Evolutionary conservation across 2,888 invertebrate genomes (phyloP).

Genomic region (Scotopteryx bipunctaria): DNA sequence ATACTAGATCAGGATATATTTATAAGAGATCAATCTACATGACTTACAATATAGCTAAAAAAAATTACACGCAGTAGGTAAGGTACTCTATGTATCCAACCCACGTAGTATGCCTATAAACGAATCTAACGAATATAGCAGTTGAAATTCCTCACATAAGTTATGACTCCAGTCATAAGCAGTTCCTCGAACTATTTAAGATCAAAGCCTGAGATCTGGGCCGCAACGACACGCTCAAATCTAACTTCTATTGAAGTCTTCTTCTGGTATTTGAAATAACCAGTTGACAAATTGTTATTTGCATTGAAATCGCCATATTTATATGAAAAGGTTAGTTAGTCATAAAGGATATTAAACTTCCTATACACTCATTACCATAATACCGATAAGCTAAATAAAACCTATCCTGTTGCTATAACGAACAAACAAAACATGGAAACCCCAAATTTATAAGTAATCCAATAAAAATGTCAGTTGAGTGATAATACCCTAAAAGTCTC

Average conservation of each 20-base stretch:
- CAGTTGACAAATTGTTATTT: conserved; percentile 28
- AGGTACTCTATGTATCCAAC: too few relatives aligned
- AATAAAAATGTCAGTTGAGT: neutral
- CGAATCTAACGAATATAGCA: conserved; percentile 19
- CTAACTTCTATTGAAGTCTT: conserved; percentile 19
- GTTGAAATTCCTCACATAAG: conserved; percentile 35
- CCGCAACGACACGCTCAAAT: conserved; percentile 38
- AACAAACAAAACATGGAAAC: conserved; percentile 5
- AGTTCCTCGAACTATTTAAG: conserved; percentile 40
- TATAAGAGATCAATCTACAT: too few relatives aligned
- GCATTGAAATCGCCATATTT: conserved; percentile 47
- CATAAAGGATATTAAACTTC: conserved; percentile 22
- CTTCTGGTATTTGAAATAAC: conserved; percentile 32
- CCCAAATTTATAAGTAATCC: neutral
- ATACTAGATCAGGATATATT: too few relatives aligned
- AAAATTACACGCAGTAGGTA: neutral
- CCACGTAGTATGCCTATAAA: neutral
- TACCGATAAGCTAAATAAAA: neutral
- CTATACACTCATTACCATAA: conserved; percentile 16
- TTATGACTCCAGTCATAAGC: conserved; percentile 35
- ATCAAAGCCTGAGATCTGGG: conserved; percentile 48
- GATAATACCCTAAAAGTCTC: conserved; percentile 7
- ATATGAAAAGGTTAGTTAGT: conserved; percentile 19
- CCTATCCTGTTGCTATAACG: neutral
- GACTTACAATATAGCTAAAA: too few relatives aligned